Evolutionary conservation across 2,888 invertebrate genomes (phyloP).

Genomic region (Tipula unca): DNA sequence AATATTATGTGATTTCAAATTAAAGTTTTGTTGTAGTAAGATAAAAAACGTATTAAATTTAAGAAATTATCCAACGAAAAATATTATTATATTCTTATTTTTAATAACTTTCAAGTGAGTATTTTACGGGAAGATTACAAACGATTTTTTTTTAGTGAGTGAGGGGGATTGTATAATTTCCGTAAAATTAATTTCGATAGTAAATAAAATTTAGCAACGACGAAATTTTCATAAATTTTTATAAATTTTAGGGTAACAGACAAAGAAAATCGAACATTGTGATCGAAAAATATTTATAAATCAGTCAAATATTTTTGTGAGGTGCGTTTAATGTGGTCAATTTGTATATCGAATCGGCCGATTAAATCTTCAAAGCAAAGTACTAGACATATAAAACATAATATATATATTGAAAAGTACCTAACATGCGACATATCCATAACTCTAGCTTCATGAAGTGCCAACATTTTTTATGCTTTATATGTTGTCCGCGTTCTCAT

Average conservation of each 20-base stretch:
- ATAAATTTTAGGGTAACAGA: background rate
- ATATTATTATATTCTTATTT: background rate
- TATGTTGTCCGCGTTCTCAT: no score
- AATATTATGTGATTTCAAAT: background rate
- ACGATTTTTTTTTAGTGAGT: background rate
- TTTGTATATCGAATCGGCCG: no score
- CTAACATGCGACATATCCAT: no score
- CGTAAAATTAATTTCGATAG: background rate
- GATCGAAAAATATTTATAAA: no score
- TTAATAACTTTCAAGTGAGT: slow-evolving; percentile 8
- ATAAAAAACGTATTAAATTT: background rate
- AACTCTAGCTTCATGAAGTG: no score
- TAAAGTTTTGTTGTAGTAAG: slow-evolving; percentile 3
- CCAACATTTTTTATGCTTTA: no score
- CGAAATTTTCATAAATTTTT: background rate
- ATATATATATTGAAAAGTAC: no score
- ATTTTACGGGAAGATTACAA: background rate
- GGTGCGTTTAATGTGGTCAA: no score
- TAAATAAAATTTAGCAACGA: background rate
- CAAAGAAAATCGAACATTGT: background rate
- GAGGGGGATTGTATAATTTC: background rate
- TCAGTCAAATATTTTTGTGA: no score
- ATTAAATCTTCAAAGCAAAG: no score
- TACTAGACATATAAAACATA: no score
- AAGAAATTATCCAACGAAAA: background rate